phyloP scores from a whole-genome alignment of 2,888 invertebrate species.

The Andrena trimmerana region DNA sequence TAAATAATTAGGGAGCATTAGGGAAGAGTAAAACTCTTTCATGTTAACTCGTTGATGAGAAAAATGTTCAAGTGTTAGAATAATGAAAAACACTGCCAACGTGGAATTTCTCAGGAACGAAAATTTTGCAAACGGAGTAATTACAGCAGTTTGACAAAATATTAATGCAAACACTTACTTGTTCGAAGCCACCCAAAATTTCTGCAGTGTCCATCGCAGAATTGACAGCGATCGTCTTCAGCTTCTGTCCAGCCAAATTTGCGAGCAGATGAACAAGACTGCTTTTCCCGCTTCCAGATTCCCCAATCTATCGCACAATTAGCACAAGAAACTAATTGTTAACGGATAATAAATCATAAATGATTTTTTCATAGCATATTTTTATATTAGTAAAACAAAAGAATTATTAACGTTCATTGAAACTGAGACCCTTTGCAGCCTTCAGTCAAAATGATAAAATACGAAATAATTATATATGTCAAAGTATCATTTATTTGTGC shows the following conservation, averaged over 20 bases:
- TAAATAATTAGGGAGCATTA: no score
- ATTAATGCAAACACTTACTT: constrained; percentile 87
- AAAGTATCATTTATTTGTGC: no score
- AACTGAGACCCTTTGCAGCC: no score
- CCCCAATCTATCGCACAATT: constrained; percentile 88
- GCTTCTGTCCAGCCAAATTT: constrained; percentile 90
- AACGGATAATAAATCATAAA: not conserved
- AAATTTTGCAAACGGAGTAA: not conserved
- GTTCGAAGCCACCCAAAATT: constrained; percentile 98
- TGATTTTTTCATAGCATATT: not conserved
- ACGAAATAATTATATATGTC: no score
- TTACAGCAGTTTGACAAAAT: not conserved
- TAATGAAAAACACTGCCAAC: no score
- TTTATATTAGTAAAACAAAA: not conserved
- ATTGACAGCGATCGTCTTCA: constrained; percentile 93
- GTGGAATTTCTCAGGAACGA: not conserved
- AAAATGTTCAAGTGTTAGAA: no score
- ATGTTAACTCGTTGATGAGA: no score
- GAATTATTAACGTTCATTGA: no score
- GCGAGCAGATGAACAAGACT: constrained; percentile 92
- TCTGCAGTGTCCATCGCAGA: constrained; percentile 98
- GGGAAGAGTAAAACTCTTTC: no score
- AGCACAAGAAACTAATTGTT: not conserved
- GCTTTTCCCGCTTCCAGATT: constrained; percentile 92
- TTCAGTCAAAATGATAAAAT: no score